Evolutionary conservation across 2,888 invertebrate genomes (phyloP), one percentile per base, ranked within the genome.

Genomic region (Boloria selene): DNA sequence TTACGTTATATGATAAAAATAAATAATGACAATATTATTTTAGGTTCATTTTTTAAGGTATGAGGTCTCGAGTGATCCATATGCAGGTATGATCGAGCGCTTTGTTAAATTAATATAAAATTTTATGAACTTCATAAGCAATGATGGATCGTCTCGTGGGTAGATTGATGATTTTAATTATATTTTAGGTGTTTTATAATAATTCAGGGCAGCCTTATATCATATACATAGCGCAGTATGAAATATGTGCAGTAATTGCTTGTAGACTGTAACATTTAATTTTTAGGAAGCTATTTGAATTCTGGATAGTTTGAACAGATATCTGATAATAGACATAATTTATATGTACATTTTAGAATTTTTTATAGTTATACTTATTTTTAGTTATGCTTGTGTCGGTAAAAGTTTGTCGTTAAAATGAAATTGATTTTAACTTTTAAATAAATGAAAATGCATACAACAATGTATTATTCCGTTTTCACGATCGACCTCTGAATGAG

Each of bases 401-500:
- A 26, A 51, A 58, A 16, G 13, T 45, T 13, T 14, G 7, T 47
- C 51, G 44, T 60, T 49, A 63, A 26, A n/a, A 42, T 16, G 47
- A 60, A 68, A 51, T 61, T 50, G 44, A 53, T 16, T 62, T 65
- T 68, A 49, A 74, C 75, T 73, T 76, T 79, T 80, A 77, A 76
- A 78, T 80, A 81, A 81, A 86, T 85, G 80, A 76, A 81, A 79
- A 82, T 79, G 74, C 75, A 74, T 73, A 72, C 68, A 73, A 74
- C 74, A 75, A 61, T 54, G 59, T 54, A 62, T 71, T 74, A 75
- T 78, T 75, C 77, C 77, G 79, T 79, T 83, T 79, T 72, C 72
- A 78, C 70, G 76, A 58, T 77, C 73, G 70, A 71, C 68, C 74
- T 75, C 74, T 77, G 78, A 81, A 79, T 77, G 74, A 75, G 72